phyloP scores from a whole-genome alignment of 2,888 invertebrate genomes.

The Epinotia demarniana region DNA sequence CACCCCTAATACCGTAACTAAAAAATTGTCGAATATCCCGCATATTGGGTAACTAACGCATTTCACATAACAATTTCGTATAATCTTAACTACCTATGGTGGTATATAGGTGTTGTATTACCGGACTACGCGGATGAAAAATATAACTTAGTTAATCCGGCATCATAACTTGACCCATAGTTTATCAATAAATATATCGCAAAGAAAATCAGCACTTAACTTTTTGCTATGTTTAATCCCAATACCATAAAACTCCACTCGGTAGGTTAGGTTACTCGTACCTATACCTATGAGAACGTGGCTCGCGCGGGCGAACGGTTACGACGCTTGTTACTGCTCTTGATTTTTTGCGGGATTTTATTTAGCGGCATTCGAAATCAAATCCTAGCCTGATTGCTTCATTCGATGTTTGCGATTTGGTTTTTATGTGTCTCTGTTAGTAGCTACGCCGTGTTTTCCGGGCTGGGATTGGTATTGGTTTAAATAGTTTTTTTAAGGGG shows the following conservation, averaged over 20 bases:
- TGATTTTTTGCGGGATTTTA: conserved; percentile 29
- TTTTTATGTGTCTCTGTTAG: conserved; percentile 5
- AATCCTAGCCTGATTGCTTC: conserved; percentile 11
- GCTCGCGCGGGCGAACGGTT: conserved; percentile 12
- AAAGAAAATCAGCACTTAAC: not conserved
- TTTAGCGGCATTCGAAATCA: conserved; percentile 16
- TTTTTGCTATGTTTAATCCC: not conserved
- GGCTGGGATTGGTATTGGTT: not conserved
- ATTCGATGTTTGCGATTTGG: conserved; percentile 11
- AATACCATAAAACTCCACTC: not conserved
- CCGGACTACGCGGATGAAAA: too few relatives aligned
- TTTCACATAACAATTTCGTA: too few relatives aligned
- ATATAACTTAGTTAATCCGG: too few relatives aligned
- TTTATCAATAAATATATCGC: not conserved
- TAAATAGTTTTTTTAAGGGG: too few relatives aligned
- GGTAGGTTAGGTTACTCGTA: too few relatives aligned
- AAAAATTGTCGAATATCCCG: too few relatives aligned
- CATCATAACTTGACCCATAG: not conserved
- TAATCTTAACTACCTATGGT: too few relatives aligned
- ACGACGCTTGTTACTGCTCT: conserved; percentile 34
- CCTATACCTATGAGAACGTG: not conserved
- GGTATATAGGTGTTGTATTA: too few relatives aligned
- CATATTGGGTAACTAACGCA: too few relatives aligned
- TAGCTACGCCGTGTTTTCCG: not conserved
- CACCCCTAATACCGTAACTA: too few relatives aligned